Conservation (phyloP, 2,888 invertebrate species). For the Idaea straminata region DNA sequence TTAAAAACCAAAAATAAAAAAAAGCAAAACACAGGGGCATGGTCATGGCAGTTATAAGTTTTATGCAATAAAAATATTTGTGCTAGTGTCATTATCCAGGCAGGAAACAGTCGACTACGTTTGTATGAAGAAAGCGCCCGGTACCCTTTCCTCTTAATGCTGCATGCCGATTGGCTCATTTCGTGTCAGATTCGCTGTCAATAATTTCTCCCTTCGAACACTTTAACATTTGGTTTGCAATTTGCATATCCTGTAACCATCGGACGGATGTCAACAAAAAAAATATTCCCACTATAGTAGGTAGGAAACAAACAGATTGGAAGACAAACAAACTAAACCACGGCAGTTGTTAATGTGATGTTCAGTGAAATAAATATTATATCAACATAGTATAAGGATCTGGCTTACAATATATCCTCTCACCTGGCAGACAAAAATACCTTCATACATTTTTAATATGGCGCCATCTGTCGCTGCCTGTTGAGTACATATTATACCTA, state of each 20-base stretch:
- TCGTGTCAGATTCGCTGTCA: neutral
- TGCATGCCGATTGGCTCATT: neutral
- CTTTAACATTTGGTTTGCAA: neutral
- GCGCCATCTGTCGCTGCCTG: too few species aligned
- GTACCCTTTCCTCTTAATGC: too few species aligned
- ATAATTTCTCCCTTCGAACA: neutral
- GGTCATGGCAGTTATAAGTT: too few species aligned
- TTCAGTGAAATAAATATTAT: neutral
- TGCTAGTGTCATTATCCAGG: too few species aligned
- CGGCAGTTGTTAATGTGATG: neutral
- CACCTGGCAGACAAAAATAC: too few species aligned
- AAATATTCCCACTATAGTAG: neutral
- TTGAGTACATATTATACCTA: constrained; percentile 13
- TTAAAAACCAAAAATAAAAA: too few species aligned
- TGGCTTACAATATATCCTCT: constrained; percentile 17
- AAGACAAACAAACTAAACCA: neutral
- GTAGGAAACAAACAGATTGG: neutral
- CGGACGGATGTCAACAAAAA: neutral
- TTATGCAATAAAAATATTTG: too few species aligned
- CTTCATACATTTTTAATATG: too few species aligned
- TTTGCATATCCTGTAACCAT: neutral
- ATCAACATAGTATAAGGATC: constrained; percentile 18
- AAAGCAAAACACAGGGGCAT: too few species aligned
- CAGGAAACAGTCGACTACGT: too few species aligned
- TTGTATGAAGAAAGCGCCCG: too few species aligned